Evolutionary conservation across 1,140 invertebrate genomes (phyloP).

Genomic region (Procambarus clarkii): DNA sequence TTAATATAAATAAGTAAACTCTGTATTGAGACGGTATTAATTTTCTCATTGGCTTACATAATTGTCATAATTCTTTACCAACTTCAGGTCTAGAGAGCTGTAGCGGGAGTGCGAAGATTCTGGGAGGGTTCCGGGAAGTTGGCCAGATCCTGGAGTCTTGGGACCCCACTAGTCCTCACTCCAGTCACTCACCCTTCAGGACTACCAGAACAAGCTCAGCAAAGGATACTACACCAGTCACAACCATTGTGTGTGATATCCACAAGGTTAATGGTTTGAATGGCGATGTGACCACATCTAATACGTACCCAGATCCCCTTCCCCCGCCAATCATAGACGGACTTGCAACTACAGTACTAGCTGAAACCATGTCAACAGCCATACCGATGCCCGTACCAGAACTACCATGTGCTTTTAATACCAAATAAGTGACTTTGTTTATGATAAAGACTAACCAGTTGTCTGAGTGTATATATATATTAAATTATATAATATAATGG

Average conservation of each 20-base stretch:
- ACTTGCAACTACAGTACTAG: background rate
- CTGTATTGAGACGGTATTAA: too few relatives aligned
- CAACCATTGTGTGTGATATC: too few relatives aligned
- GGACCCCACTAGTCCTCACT: slow-evolving; percentile 6
- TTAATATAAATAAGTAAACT: too few relatives aligned
- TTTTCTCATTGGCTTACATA: too few relatives aligned
- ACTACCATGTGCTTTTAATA: slow-evolving; percentile 19
- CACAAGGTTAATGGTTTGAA: too few relatives aligned
- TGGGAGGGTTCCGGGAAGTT: slow-evolving; percentile 47
- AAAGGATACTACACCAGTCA: background rate
- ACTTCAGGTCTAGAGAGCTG: slow-evolving; percentile 41
- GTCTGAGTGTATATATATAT: background rate
- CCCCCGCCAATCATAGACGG: slow-evolving; percentile 9
- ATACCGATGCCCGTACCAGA: background rate
- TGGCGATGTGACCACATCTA: background rate
- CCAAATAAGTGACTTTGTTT: background rate
- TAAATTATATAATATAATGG: too few relatives aligned
- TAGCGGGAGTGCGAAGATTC: slow-evolving; percentile 39
- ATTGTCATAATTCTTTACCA: too few relatives aligned
- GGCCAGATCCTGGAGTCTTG: slow-evolving; percentile 51
- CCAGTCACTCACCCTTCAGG: background rate
- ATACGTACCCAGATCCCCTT: background rate
- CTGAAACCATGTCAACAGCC: background rate
- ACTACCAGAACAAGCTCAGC: background rate
- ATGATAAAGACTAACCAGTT: background rate